These are phyloP conservation scores for Drosophila robusta DNA, from an alignment of 2,888 invertebrate genomes.

Conservation along the genomic window DNA sequence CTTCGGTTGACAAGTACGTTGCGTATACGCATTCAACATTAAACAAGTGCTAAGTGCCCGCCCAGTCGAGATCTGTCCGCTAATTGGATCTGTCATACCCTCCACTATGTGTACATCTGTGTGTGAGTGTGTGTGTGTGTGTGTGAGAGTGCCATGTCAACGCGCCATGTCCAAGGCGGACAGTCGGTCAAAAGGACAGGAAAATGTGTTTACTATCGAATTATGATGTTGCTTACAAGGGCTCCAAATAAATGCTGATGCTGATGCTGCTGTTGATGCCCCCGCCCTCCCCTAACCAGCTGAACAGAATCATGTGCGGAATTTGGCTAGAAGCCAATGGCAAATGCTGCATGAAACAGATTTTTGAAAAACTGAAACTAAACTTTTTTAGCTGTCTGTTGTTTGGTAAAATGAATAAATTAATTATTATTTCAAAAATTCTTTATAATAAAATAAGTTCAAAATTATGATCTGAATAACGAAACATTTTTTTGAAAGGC, in stretches of 20 bases:
- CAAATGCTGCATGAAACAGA: conserved; percentile 18
- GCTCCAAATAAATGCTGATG: conserved; percentile 17
- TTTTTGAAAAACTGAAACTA: conserved; percentile 4
- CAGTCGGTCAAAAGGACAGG: conserved; percentile 33
- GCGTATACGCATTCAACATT: conserved; percentile 44
- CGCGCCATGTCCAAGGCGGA: conserved; percentile 20
- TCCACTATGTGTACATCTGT: neutral
- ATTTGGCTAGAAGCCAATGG: conserved; percentile 50
- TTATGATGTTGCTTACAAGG: conserved; percentile 63
- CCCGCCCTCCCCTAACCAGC: conserved; percentile 1
- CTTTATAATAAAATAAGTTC: conserved; percentile 18
- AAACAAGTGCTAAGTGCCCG: conserved; percentile 66
- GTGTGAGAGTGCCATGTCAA: conserved; percentile 28
- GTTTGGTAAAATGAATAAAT: conserved; percentile 24
- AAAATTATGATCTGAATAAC: conserved; percentile 26
- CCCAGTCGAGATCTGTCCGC: conserved; percentile 38
- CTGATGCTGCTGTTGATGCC: neutral
- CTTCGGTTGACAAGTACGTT: conserved; percentile 40
- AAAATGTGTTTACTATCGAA: conserved; percentile 67
- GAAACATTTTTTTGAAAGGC: conserved; percentile 4
- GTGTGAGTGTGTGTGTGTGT: conserved; percentile 19
- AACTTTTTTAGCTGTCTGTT: conserved; percentile 24
- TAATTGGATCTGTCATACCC: conserved; percentile 72
- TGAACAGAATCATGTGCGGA: conserved; percentile 26
- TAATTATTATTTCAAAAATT: conserved; percentile 36